Conservation (phyloP, 2,888 invertebrate species). For the Xylota segnis region DNA sequence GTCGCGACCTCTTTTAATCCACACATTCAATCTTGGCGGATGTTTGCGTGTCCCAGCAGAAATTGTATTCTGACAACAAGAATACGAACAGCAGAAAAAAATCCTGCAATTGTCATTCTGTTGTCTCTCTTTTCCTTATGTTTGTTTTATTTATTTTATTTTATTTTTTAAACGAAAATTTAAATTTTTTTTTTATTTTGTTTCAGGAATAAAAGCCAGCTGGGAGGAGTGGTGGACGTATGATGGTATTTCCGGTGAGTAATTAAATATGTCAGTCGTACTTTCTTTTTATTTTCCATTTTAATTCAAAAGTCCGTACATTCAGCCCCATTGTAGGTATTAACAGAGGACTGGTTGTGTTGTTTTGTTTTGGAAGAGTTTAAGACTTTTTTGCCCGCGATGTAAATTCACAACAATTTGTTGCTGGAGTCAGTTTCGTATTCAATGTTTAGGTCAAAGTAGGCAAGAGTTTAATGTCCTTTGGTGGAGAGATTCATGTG, state of each 20-base stretch:
- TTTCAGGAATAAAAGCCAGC: constrained; percentile 85
- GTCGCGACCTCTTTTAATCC: constrained; percentile 18
- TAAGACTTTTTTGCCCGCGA: constrained; percentile 15
- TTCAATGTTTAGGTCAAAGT: not conserved
- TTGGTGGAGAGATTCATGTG: not conserved
- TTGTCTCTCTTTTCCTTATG: constrained; percentile 13
- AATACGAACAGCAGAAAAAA: not conserved
- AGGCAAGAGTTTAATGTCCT: not conserved
- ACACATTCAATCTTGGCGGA: not conserved
- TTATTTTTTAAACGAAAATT: constrained; percentile 13
- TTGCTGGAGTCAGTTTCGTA: constrained; percentile 19
- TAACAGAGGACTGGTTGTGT: not conserved
- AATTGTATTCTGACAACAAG: not conserved
- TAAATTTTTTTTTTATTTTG: constrained; percentile 44
- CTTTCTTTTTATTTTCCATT: constrained; percentile 30
- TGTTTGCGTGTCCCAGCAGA: constrained; percentile 1
- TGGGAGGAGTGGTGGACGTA: constrained; percentile 99
- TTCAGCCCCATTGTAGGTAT: constrained; percentile 31
- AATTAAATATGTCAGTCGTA: constrained; percentile 66
- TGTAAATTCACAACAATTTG: constrained; percentile 63
- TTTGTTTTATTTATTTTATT: constrained; percentile 18
- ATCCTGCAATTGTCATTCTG: constrained; percentile 19
- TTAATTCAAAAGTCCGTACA: constrained; percentile 53
- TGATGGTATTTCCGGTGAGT: constrained; percentile 96
- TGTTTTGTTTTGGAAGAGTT: constrained; percentile 12